These are phyloP conservation scores for Thomomys bottae DNA, from an alignment of 2,113 vertebrate genomes.

Conservation along the genomic window DNA sequence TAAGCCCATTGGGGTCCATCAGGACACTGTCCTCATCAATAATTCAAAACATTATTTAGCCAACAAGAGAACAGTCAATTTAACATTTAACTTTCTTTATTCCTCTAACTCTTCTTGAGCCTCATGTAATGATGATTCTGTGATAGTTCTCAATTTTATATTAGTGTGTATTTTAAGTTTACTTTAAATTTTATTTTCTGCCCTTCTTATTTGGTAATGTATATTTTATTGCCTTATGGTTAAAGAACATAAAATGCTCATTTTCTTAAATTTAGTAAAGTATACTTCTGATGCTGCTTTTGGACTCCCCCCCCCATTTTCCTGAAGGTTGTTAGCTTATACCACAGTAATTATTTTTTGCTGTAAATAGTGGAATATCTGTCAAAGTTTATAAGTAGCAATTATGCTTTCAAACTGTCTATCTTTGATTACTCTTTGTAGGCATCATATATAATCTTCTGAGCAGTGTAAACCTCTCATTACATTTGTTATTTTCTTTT, in stretches of 20 bases:
- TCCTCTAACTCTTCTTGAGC: neutral
- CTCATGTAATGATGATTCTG: neutral
- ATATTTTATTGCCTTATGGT: neutral
- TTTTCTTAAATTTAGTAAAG: neutral
- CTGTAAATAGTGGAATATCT: neutral
- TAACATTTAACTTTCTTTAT: neutral
- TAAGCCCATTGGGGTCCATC: neutral
- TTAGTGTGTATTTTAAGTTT: neutral
- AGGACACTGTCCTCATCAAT: neutral
- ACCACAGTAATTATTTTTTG: neutral
- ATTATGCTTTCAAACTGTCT: neutral
- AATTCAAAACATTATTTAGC: constrained; percentile 6
- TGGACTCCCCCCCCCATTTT: too few species aligned
- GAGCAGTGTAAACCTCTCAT: neutral
- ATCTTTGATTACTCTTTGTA: neutral
- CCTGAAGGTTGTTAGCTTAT: neutral
- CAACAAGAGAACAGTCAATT: neutral
- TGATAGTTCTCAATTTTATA: too few species aligned
- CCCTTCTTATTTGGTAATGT: neutral
- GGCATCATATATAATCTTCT: neutral
- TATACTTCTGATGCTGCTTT: neutral
- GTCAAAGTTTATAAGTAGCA: neutral
- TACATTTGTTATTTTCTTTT: neutral
- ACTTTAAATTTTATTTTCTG: neutral
- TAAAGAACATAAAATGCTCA: neutral